Conservation (phyloP, 30 jellyfish, hydroid and myxozoan species). For the Catostylus mosaicus region DNA sequence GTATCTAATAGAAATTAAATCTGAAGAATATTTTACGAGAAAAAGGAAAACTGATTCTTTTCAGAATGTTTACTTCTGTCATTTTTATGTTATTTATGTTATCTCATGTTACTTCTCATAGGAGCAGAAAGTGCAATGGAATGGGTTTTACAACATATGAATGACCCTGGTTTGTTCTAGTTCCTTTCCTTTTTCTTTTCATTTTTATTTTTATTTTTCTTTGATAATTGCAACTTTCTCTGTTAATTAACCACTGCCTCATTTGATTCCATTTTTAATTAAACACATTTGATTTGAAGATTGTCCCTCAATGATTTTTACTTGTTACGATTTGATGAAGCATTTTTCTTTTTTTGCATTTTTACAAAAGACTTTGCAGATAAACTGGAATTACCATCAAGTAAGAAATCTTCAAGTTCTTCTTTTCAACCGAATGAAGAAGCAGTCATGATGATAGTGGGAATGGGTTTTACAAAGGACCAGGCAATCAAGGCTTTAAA, state of each 20-base stretch:
- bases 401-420: not conserved
- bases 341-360: not conserved
- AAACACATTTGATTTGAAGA: no score
- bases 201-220: no score
- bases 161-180: conserved; percentile 48
- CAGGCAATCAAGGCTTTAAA: conserved; percentile 88
- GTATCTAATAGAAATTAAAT: no score
- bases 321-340: no score
- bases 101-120: conserved; percentile 11
- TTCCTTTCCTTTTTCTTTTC: not conserved
- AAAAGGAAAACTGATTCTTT: no score
- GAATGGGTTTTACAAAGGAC: conserved; percentile 92
- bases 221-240: not conserved
- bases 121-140: conserved; percentile 98
- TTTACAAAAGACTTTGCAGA: conserved; percentile 42
- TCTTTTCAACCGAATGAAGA: conserved; percentile 45
- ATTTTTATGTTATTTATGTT: no score
- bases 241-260: not conserved
- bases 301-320: no score
- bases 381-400: conserved; percentile 29
- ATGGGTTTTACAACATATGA: conserved; percentile 89
- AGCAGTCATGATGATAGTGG: conserved; percentile 59
- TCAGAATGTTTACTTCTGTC: no score
- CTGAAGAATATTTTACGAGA: no score
- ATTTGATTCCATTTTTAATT: no score